Conservation (phyloP, 2,113 vertebrate genomes). For the Mastomys coucha region DNA sequence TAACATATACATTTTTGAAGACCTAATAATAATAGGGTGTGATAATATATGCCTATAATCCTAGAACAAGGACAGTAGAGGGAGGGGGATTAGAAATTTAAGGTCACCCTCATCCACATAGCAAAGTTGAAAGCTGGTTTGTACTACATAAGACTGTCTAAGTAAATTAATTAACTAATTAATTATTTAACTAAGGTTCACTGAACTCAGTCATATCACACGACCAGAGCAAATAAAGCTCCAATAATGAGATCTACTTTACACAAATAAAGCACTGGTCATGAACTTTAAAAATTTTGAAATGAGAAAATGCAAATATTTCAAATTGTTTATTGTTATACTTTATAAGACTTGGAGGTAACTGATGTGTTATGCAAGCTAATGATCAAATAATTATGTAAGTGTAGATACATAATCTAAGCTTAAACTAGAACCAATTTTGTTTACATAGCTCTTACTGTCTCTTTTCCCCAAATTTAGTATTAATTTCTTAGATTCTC, state of each 20-base stretch:
- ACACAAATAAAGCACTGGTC: not conserved
- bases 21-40: not conserved
- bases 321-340: not conserved
- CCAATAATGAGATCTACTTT: not conserved
- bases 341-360: not conserved
- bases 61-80: no score
- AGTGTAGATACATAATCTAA: not conserved
- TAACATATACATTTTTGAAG: not conserved
- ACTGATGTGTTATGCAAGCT: not conserved
- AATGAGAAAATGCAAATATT: conserved; percentile 23
- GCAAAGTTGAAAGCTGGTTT: not conserved
- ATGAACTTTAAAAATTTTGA: conserved; percentile 19
- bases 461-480: not conserved
- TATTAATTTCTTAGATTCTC: not conserved
- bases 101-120: not conserved
- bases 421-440: not conserved
- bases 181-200: not conserved
- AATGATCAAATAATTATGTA: not conserved
- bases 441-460: not conserved
- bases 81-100: not conserved
- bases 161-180: not conserved
- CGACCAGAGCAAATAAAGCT: not conserved
- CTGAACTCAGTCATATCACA: not conserved
- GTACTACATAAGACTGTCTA: not conserved
- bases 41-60: not conserved